Evolutionary conservation across 92 coral and sea anemone genomes (phyloP).

Genomic region (Pocillopora meandrina): DNA sequence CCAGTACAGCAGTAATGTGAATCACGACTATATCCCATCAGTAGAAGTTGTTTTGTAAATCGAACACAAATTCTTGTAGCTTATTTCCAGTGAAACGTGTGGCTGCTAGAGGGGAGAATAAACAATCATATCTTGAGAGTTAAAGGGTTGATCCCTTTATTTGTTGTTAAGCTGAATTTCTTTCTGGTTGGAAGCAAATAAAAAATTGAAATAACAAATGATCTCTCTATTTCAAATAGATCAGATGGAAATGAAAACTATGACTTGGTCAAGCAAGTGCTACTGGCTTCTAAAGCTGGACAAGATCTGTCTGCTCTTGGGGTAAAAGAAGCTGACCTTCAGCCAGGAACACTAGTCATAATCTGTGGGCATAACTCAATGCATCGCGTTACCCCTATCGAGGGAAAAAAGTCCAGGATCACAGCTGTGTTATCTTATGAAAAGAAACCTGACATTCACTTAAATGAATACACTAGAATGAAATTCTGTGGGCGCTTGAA

Average conservation of each 20-base stretch:
- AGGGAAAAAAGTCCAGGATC: slow-evolving; percentile 39
- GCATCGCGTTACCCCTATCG: slow-evolving; percentile 54
- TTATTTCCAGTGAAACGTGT: too few relatives aligned
- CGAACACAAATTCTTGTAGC: too few relatives aligned
- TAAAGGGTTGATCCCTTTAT: too few relatives aligned
- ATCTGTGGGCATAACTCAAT: slow-evolving; percentile 59
- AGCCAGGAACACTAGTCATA: slow-evolving; percentile 53
- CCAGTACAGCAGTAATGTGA: too few relatives aligned
- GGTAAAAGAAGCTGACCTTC: slow-evolving; percentile 26
- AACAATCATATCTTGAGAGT: too few relatives aligned
- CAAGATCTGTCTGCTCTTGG: slow-evolving; percentile 39
- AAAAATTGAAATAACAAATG: not conserved
- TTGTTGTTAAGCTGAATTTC: too few relatives aligned
- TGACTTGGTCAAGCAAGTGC: slow-evolving; percentile 26
- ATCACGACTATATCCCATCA: too few relatives aligned
- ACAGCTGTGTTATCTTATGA: slow-evolving; percentile 63
- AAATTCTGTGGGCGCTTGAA: slow-evolving; percentile 50
- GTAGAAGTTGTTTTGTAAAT: too few relatives aligned
- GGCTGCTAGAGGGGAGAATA: too few relatives aligned
- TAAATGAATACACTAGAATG: slow-evolving; percentile 65
- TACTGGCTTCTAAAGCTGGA: slow-evolving; percentile 45
- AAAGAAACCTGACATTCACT: slow-evolving; percentile 32
- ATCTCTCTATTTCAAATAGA: slow-evolving; percentile 12
- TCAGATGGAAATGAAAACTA: slow-evolving; percentile 49
- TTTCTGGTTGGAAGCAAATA: too few relatives aligned